phyloP scores from a whole-genome alignment of 2,113 vertebrate genomes.

The Nothobranchius furzeri region DNA sequence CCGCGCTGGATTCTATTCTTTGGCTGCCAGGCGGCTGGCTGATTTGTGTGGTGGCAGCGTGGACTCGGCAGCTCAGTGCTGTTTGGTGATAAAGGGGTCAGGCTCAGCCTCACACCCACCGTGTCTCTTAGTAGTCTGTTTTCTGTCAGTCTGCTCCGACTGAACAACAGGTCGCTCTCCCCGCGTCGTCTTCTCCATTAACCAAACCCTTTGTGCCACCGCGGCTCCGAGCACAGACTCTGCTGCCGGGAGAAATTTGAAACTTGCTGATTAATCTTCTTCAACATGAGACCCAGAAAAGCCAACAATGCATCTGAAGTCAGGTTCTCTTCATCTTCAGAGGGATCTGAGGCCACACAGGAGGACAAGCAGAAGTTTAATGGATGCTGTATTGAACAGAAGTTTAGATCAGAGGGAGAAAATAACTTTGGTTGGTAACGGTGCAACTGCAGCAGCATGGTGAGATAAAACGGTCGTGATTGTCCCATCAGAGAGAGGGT shows the following conservation, averaged over 20 bases:
- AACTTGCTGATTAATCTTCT: slow-evolving; percentile 55
- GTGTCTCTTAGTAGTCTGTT: slow-evolving; percentile 47
- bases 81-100: slow-evolving; percentile 66
- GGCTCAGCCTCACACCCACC: slow-evolving; percentile 41
- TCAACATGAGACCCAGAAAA: slow-evolving; percentile 36
- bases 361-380: slow-evolving; percentile 53
- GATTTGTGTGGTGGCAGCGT: slow-evolving; percentile 57
- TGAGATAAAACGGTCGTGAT: slow-evolving; percentile 63
- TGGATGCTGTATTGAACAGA: slow-evolving; percentile 67
- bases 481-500: slow-evolving; percentile 55
- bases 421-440: slow-evolving; percentile 52
- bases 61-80: slow-evolving; percentile 41
- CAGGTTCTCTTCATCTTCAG: slow-evolving; percentile 42
- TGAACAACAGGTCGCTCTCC: slow-evolving; percentile 25
- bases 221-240: slow-evolving; percentile 15
- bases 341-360: slow-evolving; percentile 24
- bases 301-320: slow-evolving; percentile 35
- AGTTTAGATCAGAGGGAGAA: slow-evolving; percentile 51
- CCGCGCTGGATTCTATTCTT: slow-evolving; percentile 56
- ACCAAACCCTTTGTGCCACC: slow-evolving; percentile 9
- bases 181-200: slow-evolving; percentile 22
- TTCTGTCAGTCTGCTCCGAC: slow-evolving; percentile 25
- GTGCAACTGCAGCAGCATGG: slow-evolving; percentile 33
- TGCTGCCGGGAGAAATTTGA: slow-evolving; percentile 19
- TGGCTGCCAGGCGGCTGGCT: slow-evolving; percentile 52